Conservation (phyloP, 2,113 vertebrate genomes). For the Psilopsiagon aurifrons region DNA sequence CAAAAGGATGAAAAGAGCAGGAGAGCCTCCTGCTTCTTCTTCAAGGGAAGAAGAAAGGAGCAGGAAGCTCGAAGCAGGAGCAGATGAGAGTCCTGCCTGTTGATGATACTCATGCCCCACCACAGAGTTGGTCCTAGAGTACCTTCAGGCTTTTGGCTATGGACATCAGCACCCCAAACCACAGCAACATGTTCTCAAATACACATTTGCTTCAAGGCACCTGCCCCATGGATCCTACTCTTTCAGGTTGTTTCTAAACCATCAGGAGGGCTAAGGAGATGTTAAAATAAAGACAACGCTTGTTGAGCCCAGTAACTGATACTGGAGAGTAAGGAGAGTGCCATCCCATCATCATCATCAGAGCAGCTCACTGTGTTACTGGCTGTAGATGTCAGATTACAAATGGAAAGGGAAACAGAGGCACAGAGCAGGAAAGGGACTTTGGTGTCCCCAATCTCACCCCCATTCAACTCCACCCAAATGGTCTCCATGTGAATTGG, state of each 20-base stretch:
- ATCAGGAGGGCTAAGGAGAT: neutral
- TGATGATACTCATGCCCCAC: accelerated
- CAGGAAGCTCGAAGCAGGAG: accelerated
- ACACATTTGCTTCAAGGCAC: neutral
- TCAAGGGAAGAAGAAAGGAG: neutral
- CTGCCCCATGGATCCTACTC: accelerated
- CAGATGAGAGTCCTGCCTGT: neutral
- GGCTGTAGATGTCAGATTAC: neutral
- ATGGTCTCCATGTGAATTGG: accelerated
- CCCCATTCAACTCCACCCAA: neutral
- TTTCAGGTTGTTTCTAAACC: neutral
- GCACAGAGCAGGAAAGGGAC: neutral
- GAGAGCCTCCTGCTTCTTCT: neutral
- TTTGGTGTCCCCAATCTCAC: neutral
- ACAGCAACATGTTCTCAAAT: neutral
- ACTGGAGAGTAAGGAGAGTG: neutral
- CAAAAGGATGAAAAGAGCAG: neutral
- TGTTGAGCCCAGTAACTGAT: neutral
- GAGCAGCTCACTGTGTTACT: neutral
- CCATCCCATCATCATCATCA: neutral
- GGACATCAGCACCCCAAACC: neutral
- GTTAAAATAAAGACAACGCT: accelerated
- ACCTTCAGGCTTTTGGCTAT: neutral
- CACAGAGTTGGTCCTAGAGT: accelerated
- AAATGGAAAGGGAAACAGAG: neutral